Evolutionary conservation across 1,140 invertebrate genomes (phyloP).

Genomic region (Camponotus pennsylvanicus): DNA sequence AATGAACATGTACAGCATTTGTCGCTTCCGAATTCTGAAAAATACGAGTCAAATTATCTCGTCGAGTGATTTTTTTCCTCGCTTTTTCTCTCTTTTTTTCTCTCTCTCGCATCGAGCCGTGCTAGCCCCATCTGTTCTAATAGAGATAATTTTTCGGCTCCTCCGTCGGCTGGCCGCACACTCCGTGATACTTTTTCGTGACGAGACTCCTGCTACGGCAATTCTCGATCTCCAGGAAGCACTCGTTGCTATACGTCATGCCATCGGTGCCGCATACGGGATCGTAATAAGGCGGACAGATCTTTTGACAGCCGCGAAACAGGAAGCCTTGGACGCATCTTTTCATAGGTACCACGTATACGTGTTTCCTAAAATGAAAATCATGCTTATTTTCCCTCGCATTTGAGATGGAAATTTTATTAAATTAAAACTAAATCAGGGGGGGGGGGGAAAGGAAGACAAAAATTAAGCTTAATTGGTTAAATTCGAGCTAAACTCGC

Average conservation of each 20-base stretch:
- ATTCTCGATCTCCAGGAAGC: slow-evolving; percentile 96
- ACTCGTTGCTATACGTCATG: slow-evolving; percentile 96
- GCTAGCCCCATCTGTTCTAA: slow-evolving; percentile 71
- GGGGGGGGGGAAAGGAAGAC: too few species aligned
- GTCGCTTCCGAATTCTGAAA: slow-evolving; percentile 13
- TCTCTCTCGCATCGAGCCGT: not conserved
- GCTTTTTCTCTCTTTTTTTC: not conserved
- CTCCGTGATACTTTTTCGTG: slow-evolving; percentile 89
- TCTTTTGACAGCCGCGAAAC: slow-evolving; percentile 94
- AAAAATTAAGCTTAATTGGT: too few species aligned
- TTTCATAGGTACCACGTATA: slow-evolving; percentile 95
- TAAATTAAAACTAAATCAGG: not conserved
- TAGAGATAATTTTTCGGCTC: slow-evolving; percentile 91
- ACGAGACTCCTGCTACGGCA: slow-evolving; percentile 92
- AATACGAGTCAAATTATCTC: not conserved
- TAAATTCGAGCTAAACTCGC: not conserved
- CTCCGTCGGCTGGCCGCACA: slow-evolving; percentile 90
- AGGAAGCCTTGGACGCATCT: slow-evolving; percentile 93
- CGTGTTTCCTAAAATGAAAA: slow-evolving; percentile 90
- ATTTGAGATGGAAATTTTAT: not conserved
- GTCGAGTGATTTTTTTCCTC: not conserved
- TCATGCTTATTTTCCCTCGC: slow-evolving; percentile 14
- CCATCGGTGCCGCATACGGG: slow-evolving; percentile 96
- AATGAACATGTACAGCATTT: not conserved
- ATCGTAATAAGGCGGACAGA: slow-evolving; percentile 94